Percentiles rank a stretch among this genome's conserved stretches.
These are phyloP conservation scores for Microtus pennsylvanicus DNA, from an alignment of 2,113 vertebrate species.

Conservation along the genomic window DNA sequence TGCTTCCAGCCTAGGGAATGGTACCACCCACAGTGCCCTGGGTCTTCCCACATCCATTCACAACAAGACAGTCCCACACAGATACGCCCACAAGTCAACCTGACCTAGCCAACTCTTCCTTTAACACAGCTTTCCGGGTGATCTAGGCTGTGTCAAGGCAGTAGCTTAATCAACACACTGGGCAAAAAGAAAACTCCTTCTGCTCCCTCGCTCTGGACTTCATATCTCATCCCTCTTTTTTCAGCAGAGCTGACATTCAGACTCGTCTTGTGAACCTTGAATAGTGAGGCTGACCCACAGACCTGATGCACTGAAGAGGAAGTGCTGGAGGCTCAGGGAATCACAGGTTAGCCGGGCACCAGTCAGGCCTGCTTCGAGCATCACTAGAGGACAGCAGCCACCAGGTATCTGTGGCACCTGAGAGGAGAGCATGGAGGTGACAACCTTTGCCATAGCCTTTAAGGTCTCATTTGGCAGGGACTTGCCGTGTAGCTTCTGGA, in stretches of 20 bases:
- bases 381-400: not conserved
- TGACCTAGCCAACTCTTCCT: not conserved
- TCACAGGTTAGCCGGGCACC: fast-evolving
- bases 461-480: not conserved
- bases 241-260: not conserved
- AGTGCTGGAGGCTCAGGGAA: not conserved
- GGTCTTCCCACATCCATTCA: not conserved
- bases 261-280: not conserved
- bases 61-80: not conserved
- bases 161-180: not conserved
- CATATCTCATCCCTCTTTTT: not conserved
- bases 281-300: not conserved
- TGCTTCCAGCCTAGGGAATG: not conserved
- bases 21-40: not conserved
- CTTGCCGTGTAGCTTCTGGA: not conserved
- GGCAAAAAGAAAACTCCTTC: not conserved
- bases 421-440: not conserved
- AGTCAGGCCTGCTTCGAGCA: not conserved
- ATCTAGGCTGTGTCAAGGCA: not conserved
- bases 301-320: not conserved
- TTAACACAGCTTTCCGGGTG: not conserved
- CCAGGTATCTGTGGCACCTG: not conserved
- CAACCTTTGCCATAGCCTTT: not conserved
- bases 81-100: not conserved
- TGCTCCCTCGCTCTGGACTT: not conserved